Evolutionary conservation across 2,888 invertebrate genomes (phyloP).

Genomic region (Lepidocyrtoides sp.): DNA sequence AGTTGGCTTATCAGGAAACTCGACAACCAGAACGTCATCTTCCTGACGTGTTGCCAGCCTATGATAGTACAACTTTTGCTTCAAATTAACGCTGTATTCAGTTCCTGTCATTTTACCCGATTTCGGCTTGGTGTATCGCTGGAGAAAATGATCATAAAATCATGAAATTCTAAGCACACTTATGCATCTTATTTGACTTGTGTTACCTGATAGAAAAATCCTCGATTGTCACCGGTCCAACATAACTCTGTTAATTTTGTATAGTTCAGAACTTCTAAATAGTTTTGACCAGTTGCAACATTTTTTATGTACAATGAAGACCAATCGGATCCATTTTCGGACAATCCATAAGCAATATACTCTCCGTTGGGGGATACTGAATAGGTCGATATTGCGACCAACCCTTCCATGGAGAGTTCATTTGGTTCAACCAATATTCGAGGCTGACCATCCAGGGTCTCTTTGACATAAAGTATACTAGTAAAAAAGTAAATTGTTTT

Average conservation of each 20-base stretch:
- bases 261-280: constrained; percentile 94
- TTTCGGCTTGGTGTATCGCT: constrained; percentile 91
- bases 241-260: constrained; percentile 96
- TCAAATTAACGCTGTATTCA: constrained; percentile 94
- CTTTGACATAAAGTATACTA: constrained; percentile 97
- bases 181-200: too few species aligned
- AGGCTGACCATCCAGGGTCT: constrained; percentile 91
- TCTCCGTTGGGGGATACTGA: constrained; percentile 96
- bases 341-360: constrained; percentile 96
- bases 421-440: constrained; percentile 98
- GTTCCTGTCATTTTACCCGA: constrained; percentile 95
- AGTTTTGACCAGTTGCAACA: constrained; percentile 92
- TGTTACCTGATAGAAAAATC: constrained; percentile 97
- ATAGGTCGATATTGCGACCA: constrained; percentile 92
- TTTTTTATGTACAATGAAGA: constrained; percentile 94
- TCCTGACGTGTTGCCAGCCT: constrained; percentile 93
- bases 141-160: constrained; percentile 74
- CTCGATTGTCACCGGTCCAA: constrained; percentile 98
- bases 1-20: constrained; percentile 95
- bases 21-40: constrained; percentile 94
- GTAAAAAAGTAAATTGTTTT: too few species aligned
- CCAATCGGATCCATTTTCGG: constrained; percentile 98
- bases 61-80: constrained; percentile 98
- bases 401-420: constrained; percentile 95
- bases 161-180: neutral